Conservation (phyloP, 2,888 invertebrate species). For the Argyresthia albistria region DNA sequence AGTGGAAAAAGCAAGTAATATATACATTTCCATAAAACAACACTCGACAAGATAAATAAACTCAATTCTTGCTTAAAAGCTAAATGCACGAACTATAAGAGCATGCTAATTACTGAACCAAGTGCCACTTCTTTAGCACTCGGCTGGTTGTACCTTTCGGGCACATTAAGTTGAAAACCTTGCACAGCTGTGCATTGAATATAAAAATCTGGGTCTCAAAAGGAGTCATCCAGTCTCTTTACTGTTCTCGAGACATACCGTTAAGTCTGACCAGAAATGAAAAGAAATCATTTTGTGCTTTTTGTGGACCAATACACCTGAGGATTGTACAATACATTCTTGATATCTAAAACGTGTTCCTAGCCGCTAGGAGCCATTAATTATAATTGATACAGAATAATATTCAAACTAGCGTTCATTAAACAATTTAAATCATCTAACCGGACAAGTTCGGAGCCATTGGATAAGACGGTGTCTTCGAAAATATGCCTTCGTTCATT, state of each 20-base stretch:
- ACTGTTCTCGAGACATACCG: neutral
- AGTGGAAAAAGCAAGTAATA: no score
- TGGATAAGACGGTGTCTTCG: constrained; percentile 37
- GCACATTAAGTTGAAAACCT: neutral
- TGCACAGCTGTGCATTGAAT: neutral
- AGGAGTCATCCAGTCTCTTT: neutral
- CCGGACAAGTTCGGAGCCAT: constrained; percentile 32
- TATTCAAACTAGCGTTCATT: constrained; percentile 47
- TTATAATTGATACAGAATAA: constrained; percentile 42
- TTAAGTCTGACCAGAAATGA: neutral
- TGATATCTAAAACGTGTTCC: constrained; percentile 10
- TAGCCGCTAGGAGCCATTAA: constrained; percentile 27
- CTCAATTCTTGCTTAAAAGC: neutral
- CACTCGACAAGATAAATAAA: neutral
- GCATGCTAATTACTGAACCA: neutral
- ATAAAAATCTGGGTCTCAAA: neutral
- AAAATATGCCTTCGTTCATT: constrained; percentile 68
- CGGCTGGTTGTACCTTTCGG: neutral
- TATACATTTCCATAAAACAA: no score
- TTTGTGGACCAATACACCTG: neutral
- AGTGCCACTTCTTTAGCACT: constrained; percentile 1
- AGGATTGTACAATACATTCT: neutral
- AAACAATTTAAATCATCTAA: constrained; percentile 60
- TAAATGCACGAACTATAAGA: neutral
- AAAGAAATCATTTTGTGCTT: neutral